Conservation (phyloP, 2,113 vertebrate species). For the Anolis carolinensis region DNA sequence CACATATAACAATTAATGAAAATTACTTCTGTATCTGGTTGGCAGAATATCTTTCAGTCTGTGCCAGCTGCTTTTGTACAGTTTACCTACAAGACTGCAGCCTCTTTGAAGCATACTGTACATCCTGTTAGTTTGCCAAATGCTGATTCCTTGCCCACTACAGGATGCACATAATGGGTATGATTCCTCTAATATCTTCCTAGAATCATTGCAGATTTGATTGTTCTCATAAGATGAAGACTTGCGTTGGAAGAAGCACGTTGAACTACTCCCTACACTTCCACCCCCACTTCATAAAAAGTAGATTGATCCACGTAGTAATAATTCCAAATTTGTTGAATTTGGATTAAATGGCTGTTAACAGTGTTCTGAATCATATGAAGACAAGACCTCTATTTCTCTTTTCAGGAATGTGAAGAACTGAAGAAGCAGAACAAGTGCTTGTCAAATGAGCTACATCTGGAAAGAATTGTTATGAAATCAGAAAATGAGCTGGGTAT, state of each 20-base stretch:
- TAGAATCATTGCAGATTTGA: background rate
- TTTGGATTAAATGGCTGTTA: background rate
- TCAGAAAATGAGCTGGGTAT: slow-evolving; percentile 81
- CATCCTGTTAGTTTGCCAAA: background rate
- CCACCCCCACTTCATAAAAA: background rate
- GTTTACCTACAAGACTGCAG: background rate
- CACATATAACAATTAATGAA: background rate
- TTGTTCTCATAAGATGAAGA: background rate
- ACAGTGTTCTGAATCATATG: background rate
- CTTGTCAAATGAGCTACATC: slow-evolving; percentile 78
- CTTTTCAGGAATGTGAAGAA: slow-evolving; percentile 80
- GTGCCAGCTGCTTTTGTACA: background rate
- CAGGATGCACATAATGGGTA: background rate
- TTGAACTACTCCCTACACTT: background rate
- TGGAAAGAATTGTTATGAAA: slow-evolving; percentile 81
- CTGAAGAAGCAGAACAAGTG: slow-evolving; percentile 81
- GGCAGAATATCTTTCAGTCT: background rate
- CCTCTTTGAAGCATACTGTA: background rate
- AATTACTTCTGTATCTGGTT: background rate
- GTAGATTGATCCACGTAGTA: background rate
- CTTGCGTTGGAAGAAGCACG: background rate
- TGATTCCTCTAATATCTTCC: background rate
- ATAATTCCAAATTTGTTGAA: background rate
- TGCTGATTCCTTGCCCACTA: background rate
- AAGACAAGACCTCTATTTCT: background rate